These are phyloP conservation scores for Prietella phreatophila DNA, from an alignment of 2,113 vertebrate species.

Conservation along the genomic window DNA sequence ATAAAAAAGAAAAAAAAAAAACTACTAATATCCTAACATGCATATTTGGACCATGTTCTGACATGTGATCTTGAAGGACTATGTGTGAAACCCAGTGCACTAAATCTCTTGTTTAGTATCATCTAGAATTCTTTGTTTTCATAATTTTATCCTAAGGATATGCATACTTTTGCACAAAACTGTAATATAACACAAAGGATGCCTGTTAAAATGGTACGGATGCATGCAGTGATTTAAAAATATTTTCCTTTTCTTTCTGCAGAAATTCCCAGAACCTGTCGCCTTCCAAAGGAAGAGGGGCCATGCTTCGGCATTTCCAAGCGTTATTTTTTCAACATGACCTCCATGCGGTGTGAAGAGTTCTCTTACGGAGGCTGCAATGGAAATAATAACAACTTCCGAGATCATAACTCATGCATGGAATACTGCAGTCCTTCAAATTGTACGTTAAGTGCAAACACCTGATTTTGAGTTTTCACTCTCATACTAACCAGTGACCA, in stretches of 20 bases:
- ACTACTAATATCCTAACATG: background rate
- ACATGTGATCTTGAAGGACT: background rate
- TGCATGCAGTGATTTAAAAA: background rate
- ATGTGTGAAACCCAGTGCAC: background rate
- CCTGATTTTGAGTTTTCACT: background rate
- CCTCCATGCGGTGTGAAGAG: constrained; percentile 81
- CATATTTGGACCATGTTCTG: background rate
- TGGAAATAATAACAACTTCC: constrained; percentile 80
- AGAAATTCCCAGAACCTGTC: constrained; percentile 85
- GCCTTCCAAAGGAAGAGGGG: constrained; percentile 71
- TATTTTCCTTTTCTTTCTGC: constrained; percentile 25
- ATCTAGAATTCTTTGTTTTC: background rate
- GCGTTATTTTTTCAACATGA: constrained; percentile 86
- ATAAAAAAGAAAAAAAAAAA: no score
- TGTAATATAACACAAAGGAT: background rate
- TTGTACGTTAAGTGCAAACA: constrained; percentile 66
- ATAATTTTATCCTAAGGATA: background rate
- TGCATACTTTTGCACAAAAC: background rate
- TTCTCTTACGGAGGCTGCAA: constrained; percentile 78
- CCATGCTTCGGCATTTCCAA: constrained; percentile 66
- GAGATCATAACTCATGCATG: constrained; percentile 70
- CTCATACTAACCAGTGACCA: background rate
- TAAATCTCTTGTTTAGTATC: background rate
- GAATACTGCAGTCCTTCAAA: constrained; percentile 78
- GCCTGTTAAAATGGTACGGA: background rate